Evolutionary conservation across 2,888 invertebrate species (phyloP).

Genomic region (Napeogenes sylphis): DNA sequence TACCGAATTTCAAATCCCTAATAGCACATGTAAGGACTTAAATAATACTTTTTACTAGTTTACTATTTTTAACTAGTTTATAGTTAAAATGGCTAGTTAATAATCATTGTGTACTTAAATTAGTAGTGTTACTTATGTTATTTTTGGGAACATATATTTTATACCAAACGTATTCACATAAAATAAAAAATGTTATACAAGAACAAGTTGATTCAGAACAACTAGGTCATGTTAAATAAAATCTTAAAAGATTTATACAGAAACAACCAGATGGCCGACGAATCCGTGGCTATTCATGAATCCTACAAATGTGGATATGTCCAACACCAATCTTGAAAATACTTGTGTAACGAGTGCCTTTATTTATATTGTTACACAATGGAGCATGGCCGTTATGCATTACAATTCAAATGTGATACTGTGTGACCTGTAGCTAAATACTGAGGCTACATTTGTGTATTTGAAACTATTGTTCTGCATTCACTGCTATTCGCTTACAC

Average conservation of each 20-base stretch:
- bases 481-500: background rate
- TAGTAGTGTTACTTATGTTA: too few relatives aligned
- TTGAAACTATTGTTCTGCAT: background rate
- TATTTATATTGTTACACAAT: constrained; percentile 3
- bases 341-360: constrained; percentile 2
- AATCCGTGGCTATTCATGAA: constrained; percentile 1
- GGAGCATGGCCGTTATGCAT: background rate
- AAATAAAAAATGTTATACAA: too few relatives aligned
- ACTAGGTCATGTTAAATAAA: too few relatives aligned
- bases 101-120: too few relatives aligned
- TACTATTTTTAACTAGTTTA: too few relatives aligned
- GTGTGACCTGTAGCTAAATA: background rate
- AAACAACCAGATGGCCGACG: background rate
- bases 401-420: background rate
- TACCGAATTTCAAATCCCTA: too few relatives aligned
- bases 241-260: background rate
- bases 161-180: too few relatives aligned
- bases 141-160: too few relatives aligned
- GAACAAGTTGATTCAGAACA: too few relatives aligned
- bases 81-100: too few relatives aligned
- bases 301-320: constrained; percentile 2
- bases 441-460: background rate
- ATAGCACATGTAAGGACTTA: too few relatives aligned
- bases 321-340: background rate
- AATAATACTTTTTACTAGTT: too few relatives aligned